Conservation (phyloP, 2,113 vertebrate species). For the Merops nubicus region DNA sequence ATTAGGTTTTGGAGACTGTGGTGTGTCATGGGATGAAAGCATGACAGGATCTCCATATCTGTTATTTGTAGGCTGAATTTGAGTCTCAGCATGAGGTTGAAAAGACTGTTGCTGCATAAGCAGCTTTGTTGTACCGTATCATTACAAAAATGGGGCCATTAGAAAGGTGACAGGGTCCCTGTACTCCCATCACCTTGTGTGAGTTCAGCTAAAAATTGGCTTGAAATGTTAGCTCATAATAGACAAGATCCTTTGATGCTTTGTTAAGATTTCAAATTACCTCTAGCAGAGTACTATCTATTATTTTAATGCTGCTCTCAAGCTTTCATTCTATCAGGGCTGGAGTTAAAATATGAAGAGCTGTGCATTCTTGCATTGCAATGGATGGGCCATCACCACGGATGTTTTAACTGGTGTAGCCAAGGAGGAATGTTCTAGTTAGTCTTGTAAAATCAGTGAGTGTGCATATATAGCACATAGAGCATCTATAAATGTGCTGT, state of each 20-base stretch:
- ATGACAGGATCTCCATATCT: background rate
- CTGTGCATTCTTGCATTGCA: background rate
- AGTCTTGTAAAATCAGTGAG: background rate
- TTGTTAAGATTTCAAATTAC: constrained; percentile 24
- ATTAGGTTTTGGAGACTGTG: background rate
- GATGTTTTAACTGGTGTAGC: background rate
- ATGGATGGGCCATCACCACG: background rate
- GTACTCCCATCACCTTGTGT: background rate
- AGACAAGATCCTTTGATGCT: background rate
- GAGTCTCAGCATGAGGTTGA: background rate
- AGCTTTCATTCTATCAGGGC: background rate
- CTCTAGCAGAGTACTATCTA: background rate
- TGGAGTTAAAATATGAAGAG: background rate
- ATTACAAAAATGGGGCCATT: background rate
- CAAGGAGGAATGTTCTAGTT: background rate
- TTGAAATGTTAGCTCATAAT: background rate
- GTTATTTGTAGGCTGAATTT: background rate
- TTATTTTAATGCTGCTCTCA: background rate
- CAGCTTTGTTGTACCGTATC: background rate
- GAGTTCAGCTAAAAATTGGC: constrained; percentile 20
- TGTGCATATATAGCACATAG: no score
- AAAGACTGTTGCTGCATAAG: background rate
- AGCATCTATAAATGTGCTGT: background rate
- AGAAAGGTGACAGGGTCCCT: background rate
- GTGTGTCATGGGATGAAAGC: background rate